A percentile compares a stretch with the other conserved stretches of the same genome.
These are phyloP conservation scores for Andricus quercusramuli DNA, from an alignment of 2,888 invertebrate species.

Conservation along the genomic window DNA sequence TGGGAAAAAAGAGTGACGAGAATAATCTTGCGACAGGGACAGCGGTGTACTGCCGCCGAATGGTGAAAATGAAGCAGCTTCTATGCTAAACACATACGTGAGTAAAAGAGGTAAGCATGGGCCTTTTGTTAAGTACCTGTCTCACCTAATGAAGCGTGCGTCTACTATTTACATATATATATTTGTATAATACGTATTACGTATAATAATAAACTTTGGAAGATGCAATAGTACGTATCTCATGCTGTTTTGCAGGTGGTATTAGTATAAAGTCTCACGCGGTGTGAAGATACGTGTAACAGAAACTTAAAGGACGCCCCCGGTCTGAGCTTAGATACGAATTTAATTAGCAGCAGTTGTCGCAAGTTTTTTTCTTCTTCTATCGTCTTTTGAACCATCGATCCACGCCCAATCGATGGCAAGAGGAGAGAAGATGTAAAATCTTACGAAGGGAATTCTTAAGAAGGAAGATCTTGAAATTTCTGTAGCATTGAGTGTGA, in stretches of 20 bases:
- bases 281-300: slow-evolving; percentile 45
- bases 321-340: slow-evolving; percentile 32
- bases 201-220: slow-evolving; percentile 50
- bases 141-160: slow-evolving; percentile 75
- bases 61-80: slow-evolving; percentile 69
- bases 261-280: slow-evolving; percentile 63
- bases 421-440: neutral
- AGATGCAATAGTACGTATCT: slow-evolving; percentile 66
- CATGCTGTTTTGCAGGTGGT: slow-evolving; percentile 68
- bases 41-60: slow-evolving; percentile 51
- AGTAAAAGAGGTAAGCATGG: slow-evolving; percentile 69
- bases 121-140: slow-evolving; percentile 70
- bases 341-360: slow-evolving; percentile 18
- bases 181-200: slow-evolving; percentile 49
- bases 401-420: neutral
- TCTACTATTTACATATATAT: slow-evolving; percentile 72
- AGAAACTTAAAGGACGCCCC: slow-evolving; percentile 38
- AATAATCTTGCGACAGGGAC: slow-evolving; percentile 30
- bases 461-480: slow-evolving; percentile 13
- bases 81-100: slow-evolving; percentile 72
- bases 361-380: neutral
- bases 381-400: slow-evolving; percentile 24
- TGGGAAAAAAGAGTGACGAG: slow-evolving; percentile 21
- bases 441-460: neutral
- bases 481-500: neutral